These are phyloP conservation scores for Linhomoeus sp. DNA, from an alignment of 2,888 invertebrate genomes.

Conservation along the genomic window DNA sequence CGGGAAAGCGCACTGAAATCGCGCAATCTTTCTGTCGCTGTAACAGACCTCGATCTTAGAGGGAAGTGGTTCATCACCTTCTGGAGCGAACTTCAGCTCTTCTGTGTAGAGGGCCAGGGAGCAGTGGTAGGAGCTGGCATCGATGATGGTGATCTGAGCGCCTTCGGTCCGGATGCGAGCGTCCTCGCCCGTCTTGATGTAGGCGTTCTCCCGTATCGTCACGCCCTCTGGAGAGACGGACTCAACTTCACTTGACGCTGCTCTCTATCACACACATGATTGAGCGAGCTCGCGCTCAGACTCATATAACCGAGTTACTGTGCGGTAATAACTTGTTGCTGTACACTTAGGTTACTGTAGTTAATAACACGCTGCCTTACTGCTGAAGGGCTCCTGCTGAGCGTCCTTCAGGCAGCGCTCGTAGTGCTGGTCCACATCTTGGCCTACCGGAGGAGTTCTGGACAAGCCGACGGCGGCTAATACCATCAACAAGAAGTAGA, in stretches of 20 bases:
- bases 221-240: no score
- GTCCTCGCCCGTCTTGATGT: no score
- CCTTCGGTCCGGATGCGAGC: no score
- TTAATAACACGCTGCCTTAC: no score
- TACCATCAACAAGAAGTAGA: not conserved
- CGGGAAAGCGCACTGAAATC: conserved; percentile 16
- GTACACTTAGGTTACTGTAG: no score
- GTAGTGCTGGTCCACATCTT: conserved; percentile 42
- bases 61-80: conserved; percentile 3
- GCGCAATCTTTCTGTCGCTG: not conserved
- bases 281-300: no score
- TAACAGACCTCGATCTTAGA: not conserved
- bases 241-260: no score
- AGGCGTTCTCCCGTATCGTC: no score
- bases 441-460: conserved; percentile 32
- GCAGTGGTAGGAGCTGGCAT: conserved; percentile 23
- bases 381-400: not conserved
- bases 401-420: not conserved
- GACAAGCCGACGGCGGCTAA: not conserved
- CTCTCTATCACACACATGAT: no score
- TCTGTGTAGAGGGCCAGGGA: conserved; percentile 25
- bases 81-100: conserved; percentile 18
- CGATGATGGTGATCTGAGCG: conserved; percentile 13
- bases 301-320: no score
- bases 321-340: no score